A percentile compares a stretch with the other conserved stretches of the same genome.
Conservation (phyloP, 2,888 invertebrate species). For the Macrophya alboannulata region DNA sequence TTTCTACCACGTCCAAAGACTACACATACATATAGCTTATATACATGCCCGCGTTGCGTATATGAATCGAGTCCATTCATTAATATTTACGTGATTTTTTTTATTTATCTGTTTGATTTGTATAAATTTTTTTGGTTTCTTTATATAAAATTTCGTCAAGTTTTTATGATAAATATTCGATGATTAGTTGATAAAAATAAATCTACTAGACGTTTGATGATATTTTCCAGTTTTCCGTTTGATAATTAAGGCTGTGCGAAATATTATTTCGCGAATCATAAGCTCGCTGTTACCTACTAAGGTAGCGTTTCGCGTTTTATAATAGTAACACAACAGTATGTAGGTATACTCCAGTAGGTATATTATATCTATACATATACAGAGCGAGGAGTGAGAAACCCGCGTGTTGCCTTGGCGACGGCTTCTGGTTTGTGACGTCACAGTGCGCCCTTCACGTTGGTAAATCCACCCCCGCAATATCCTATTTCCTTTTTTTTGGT, state of each 20-base stretch:
- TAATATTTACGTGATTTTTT: not conserved
- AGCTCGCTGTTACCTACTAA: not conserved
- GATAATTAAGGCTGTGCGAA: not conserved
- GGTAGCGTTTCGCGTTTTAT: conserved; percentile 3
- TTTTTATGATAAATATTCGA: not conserved
- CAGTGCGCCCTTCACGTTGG: conserved; percentile 2
- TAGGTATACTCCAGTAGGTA: not conserved
- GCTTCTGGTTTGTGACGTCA: conserved; percentile 51
- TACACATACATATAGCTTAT: not conserved
- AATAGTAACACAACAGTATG: not conserved
- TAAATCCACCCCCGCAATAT: conserved; percentile 31
- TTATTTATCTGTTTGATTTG: not conserved
- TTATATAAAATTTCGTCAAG: not conserved
- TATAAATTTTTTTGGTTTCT: not conserved
- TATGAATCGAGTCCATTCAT: conserved; percentile 56
- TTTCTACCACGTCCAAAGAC: not conserved
- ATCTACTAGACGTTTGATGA: not conserved
- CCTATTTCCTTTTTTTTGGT: conserved; percentile 14
- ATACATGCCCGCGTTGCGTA: conserved; percentile 52
- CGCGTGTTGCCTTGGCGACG: conserved; percentile 49
- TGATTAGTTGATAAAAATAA: not conserved
- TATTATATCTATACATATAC: not conserved
- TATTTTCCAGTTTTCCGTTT: not conserved
- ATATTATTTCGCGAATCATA: conserved; percentile 1
- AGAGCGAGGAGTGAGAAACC: not conserved